Conservation (phyloP, 2,113 vertebrate species). For the Entelurus aequoreus region DNA sequence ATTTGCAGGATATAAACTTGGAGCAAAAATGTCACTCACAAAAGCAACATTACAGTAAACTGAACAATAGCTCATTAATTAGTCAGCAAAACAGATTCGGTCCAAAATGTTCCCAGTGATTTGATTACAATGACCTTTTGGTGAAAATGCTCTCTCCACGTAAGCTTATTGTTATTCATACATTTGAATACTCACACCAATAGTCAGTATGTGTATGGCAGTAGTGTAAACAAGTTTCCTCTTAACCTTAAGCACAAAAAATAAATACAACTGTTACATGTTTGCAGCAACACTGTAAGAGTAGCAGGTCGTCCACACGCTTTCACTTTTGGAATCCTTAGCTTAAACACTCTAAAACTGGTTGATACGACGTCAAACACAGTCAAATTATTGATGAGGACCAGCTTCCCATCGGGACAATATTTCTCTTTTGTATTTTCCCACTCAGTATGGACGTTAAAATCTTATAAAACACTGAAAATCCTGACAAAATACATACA, state of each 20-base stretch:
- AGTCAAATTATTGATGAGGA: background rate
- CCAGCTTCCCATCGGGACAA: background rate
- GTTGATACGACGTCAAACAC: conserved; percentile 1
- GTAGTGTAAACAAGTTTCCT: background rate
- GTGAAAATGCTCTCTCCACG: background rate
- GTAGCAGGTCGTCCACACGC: background rate
- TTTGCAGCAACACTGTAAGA: conserved; percentile 1
- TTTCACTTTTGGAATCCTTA: background rate
- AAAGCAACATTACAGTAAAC: conserved; percentile 22
- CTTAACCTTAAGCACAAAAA: too few relatives aligned
- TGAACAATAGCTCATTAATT: conserved; percentile 12
- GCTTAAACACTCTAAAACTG: conserved; percentile 3
- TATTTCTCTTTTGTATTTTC: background rate
- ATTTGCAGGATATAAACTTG: conserved; percentile 36
- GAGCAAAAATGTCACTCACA: conserved; percentile 24
- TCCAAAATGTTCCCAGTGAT: conserved; percentile 11
- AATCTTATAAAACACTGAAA: conserved; percentile 46
- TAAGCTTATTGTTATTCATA: background rate
- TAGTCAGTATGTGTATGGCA: background rate
- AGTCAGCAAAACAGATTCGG: conserved; percentile 12
- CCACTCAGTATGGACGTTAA: conserved; percentile 24
- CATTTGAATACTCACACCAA: background rate
- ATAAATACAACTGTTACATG: too few relatives aligned
- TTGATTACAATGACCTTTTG: conserved; percentile 7
- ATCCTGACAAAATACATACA: conserved; percentile 37